A percentile compares a stretch with the other conserved stretches of the same genome.
phyloP scores from a whole-genome alignment of 2,113 vertebrate genomes.

The Heptranchias perlo region DNA sequence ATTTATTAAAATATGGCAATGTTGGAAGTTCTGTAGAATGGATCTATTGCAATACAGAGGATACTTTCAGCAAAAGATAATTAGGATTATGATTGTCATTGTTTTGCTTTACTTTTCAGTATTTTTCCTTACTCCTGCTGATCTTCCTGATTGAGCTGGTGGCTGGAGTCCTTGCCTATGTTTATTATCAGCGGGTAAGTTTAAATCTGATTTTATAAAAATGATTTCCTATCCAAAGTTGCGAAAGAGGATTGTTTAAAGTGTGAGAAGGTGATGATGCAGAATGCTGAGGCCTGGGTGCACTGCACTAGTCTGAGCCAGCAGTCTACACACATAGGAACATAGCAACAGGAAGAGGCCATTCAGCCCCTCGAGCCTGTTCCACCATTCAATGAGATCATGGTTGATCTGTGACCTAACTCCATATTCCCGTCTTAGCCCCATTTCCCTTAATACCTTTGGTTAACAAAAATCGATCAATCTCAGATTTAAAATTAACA shows the following conservation, averaged over 20 bases:
- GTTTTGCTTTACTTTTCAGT: conserved; percentile 50
- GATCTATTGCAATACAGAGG: background rate
- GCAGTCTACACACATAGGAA: background rate
- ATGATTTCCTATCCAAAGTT: background rate
- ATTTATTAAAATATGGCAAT: background rate
- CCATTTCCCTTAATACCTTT: no score
- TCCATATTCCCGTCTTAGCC: no score
- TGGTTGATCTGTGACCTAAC: no score
- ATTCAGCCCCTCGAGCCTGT: no score
- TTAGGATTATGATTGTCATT: background rate
- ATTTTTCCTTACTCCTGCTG: conserved; percentile 67
- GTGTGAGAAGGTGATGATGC: background rate
- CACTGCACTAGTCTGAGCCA: background rate
- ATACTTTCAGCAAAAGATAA: background rate
- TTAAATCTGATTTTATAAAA: background rate
- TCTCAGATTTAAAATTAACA: no score
- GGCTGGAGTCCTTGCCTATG: conserved; percentile 73
- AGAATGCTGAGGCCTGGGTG: background rate
- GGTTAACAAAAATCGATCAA: no score
- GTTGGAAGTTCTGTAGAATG: background rate
- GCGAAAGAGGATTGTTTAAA: background rate
- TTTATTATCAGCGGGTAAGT: conserved; percentile 77
- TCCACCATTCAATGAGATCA: no score
- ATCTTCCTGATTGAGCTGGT: conserved; percentile 78
- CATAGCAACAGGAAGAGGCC: no score